Evolutionary conservation across 2,888 invertebrate genomes (phyloP).

Genomic region (Nymphalis polychloros): DNA sequence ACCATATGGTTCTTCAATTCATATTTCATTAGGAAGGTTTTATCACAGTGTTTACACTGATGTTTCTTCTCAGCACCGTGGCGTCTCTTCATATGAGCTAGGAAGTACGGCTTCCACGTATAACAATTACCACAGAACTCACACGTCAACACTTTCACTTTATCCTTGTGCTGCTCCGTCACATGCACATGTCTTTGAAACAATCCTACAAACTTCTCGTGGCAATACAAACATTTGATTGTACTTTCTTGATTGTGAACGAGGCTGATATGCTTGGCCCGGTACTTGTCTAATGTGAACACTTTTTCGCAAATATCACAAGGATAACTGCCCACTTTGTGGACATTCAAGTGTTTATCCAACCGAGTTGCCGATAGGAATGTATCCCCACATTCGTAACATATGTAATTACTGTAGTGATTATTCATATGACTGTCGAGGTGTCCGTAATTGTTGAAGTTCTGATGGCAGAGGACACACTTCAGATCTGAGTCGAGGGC

Average conservation of each 20-base stretch:
- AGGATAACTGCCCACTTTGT: conserved; percentile 61
- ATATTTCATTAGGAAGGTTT: conserved; percentile 42
- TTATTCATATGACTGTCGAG: conserved; percentile 66
- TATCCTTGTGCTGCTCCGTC: conserved; percentile 50
- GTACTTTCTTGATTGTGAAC: conserved; percentile 49
- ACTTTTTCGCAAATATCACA: conserved; percentile 72
- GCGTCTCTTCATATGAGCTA: conserved; percentile 60
- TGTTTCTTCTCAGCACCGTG: conserved; percentile 59
- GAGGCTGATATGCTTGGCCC: conserved; percentile 51
- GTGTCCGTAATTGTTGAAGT: conserved; percentile 48
- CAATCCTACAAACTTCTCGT: conserved; percentile 47
- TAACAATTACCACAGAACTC: conserved; percentile 62
- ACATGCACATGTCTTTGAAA: conserved; percentile 53
- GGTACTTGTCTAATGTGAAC: conserved; percentile 60
- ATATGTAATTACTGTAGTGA: conserved; percentile 63
- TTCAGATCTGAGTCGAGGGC: conserved; percentile 42
- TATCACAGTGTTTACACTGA: conserved; percentile 46
- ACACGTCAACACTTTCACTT: conserved; percentile 50
- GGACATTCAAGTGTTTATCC: conserved; percentile 65
- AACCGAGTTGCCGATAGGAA: conserved; percentile 51
- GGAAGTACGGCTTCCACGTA: conserved; percentile 66
- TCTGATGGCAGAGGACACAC: conserved; percentile 56
- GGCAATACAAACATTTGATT: conserved; percentile 57
- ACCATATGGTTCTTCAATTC: conserved; percentile 47
- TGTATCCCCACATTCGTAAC: conserved; percentile 60